Conservation (phyloP, 2,113 vertebrate genomes). For the Lampris megalopsis region DNA sequence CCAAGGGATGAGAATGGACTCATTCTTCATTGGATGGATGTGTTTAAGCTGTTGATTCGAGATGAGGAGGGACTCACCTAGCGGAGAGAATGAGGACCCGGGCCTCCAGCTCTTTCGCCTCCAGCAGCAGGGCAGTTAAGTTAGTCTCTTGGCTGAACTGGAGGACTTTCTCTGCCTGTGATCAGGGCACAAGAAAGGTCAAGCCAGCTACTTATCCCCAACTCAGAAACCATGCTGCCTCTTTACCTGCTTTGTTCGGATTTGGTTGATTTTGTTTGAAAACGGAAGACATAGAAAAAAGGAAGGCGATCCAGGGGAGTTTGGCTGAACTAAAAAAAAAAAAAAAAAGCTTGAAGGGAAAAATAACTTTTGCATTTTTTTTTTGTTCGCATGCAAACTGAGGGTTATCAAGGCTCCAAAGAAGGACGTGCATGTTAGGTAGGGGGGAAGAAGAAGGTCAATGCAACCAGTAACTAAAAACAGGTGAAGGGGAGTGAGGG, state of each 20-base stretch:
- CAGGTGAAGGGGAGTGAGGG: slow-evolving; percentile 77
- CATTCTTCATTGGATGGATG: too few species aligned
- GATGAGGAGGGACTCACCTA: slow-evolving; percentile 82
- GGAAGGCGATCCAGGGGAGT: slow-evolving; percentile 83
- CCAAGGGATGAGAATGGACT: too few species aligned
- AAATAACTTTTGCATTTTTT: slow-evolving; percentile 87
- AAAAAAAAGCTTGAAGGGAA: slow-evolving; percentile 79
- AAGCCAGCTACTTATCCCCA: slow-evolving; percentile 72
- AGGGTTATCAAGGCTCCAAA: slow-evolving; percentile 96
- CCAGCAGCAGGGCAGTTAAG: slow-evolving; percentile 95
- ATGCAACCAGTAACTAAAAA: slow-evolving; percentile 94
- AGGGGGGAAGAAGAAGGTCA: slow-evolving; percentile 89
- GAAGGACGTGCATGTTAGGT: slow-evolving; percentile 98
- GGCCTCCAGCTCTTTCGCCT: slow-evolving; percentile 97
- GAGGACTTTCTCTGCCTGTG: slow-evolving; percentile 99
- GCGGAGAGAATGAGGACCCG: slow-evolving; percentile 98
- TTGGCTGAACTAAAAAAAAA: slow-evolving; percentile 78
- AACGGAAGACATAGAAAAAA: slow-evolving; percentile 80
- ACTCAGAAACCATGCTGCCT: slow-evolving; percentile 87
- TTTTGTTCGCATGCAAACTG: slow-evolving; percentile 93
- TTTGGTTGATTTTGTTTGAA: slow-evolving; percentile 72
- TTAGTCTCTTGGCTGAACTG: slow-evolving; percentile 99
- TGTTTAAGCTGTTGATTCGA: too few species aligned
- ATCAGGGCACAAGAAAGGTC: slow-evolving; percentile 85
- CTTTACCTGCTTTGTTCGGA: slow-evolving; percentile 73